phyloP scores from a whole-genome alignment of 2,113 vertebrate species.

The Struthio camelus region DNA sequence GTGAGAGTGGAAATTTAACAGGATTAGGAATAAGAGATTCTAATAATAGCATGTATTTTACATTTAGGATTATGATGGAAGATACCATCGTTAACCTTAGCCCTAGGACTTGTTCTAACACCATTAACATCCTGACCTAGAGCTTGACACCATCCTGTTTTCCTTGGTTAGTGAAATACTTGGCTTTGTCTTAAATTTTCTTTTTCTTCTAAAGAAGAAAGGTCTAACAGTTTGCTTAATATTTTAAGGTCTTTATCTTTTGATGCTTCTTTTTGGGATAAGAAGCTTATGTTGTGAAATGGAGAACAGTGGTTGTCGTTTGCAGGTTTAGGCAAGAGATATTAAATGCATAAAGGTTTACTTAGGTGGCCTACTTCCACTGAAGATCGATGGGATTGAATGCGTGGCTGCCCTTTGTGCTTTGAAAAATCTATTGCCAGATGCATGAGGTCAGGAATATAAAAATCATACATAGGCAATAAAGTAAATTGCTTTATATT shows the following conservation, averaged over 20 bases:
- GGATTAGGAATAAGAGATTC: conserved; percentile 74
- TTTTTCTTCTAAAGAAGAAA: not conserved
- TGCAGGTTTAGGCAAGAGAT: conserved; percentile 30
- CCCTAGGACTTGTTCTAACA: conserved; percentile 69
- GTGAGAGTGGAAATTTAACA: conserved; percentile 70
- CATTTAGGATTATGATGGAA: conserved; percentile 74
- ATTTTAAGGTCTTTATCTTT: conserved; percentile 44
- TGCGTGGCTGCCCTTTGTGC: conserved; percentile 10
- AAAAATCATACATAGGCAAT: not conserved
- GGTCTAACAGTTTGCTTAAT: conserved; percentile 23
- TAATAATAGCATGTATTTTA: conserved; percentile 77
- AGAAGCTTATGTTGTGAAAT: conserved; percentile 48
- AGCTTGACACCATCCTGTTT: conserved; percentile 51
- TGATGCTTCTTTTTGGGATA: conserved; percentile 54
- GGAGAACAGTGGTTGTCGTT: not conserved
- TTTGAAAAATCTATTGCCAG: conserved; percentile 31
- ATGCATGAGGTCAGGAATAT: not conserved
- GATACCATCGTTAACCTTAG: conserved; percentile 72
- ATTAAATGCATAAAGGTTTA: conserved; percentile 37
- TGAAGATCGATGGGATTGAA: conserved; percentile 29
- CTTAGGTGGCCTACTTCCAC: conserved; percentile 48
- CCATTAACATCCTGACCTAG: conserved; percentile 64
- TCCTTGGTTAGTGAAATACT: conserved; percentile 26
- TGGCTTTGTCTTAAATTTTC: conserved; percentile 68
- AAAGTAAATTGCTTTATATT: not conserved